phyloP scores from a whole-genome alignment of 1,140 invertebrate species.

The Varroa destructor region DNA sequence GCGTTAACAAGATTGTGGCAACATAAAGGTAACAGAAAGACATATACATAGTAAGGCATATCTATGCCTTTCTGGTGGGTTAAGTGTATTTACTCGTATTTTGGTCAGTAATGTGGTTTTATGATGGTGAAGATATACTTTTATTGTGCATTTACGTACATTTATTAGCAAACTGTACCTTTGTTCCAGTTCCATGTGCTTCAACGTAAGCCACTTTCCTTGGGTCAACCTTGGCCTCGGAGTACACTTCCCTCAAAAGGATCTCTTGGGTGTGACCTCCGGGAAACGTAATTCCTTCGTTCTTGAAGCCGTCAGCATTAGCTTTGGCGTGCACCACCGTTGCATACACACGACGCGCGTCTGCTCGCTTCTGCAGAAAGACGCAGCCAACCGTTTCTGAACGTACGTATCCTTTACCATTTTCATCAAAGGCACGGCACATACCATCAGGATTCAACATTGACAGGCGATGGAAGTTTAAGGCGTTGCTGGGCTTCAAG shows the following conservation, averaged over 20 bases:
- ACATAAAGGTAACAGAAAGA: too few species aligned
- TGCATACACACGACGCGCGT: slow-evolving; percentile 67
- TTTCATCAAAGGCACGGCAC: slow-evolving; percentile 48
- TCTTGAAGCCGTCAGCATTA: slow-evolving; percentile 49
- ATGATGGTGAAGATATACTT: too few species aligned
- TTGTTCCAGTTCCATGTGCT: slow-evolving; percentile 88
- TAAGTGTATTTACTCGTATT: too few species aligned
- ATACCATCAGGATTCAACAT: slow-evolving; percentile 46
- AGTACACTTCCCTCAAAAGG: slow-evolving; percentile 70
- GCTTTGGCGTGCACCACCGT: slow-evolving; percentile 53
- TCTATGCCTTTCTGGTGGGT: too few species aligned
- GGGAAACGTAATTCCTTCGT: slow-evolving; percentile 41
- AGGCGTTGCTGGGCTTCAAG: slow-evolving; percentile 42
- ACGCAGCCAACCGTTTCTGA: slow-evolving; percentile 71
- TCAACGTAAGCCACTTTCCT: slow-evolving; percentile 71
- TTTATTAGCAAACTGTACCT: slow-evolving; percentile 36
- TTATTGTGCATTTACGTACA: too few species aligned
- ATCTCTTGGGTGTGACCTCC: slow-evolving; percentile 54
- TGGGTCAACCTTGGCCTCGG: slow-evolving; percentile 64
- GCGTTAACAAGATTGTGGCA: too few species aligned
- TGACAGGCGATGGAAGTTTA: slow-evolving; percentile 44
- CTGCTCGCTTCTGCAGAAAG: slow-evolving; percentile 59
- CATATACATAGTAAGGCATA: too few species aligned
- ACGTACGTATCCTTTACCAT: slow-evolving; percentile 36
- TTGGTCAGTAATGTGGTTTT: too few species aligned